These are phyloP conservation scores for Carcinoscorpius rotundicauda DNA, from an alignment of 1,140 invertebrate genomes.

Conservation along the genomic window DNA sequence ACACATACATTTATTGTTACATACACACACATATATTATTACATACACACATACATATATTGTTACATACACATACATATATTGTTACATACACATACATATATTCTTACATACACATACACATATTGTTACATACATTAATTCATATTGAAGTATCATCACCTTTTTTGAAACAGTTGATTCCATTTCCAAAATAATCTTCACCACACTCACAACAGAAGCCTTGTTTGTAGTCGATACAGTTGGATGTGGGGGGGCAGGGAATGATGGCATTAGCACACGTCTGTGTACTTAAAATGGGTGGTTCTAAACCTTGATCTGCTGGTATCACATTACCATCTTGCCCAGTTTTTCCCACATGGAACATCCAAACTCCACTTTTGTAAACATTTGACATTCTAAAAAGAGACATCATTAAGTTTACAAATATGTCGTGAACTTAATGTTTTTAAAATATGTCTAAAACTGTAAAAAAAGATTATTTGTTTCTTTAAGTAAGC, in stretches of 20 bases:
- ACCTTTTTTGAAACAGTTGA: constrained; percentile 70
- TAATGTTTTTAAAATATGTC: too few relatives aligned
- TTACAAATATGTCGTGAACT: too few relatives aligned
- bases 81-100: too few relatives aligned
- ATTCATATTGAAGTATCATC: constrained; percentile 19
- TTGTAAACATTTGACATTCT: constrained; percentile 71
- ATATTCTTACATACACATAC: too few relatives aligned
- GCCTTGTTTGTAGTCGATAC: constrained; percentile 58
- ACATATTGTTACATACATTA: too few relatives aligned
- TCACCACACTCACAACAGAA: constrained; percentile 76
- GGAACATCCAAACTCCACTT: constrained; percentile 70
- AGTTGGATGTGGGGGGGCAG: constrained; percentile 43
- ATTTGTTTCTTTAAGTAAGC: too few relatives aligned
- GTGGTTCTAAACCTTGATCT: constrained; percentile 31
- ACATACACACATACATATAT: too few relatives aligned
- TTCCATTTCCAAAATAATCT: constrained; percentile 81
- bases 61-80: too few relatives aligned
- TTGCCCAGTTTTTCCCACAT: constrained; percentile 51
- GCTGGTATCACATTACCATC: constrained; percentile 51
- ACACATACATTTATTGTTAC: too few relatives aligned
- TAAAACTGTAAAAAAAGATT: too few relatives aligned
- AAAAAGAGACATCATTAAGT: constrained; percentile 19
- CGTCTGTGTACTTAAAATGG: constrained; percentile 2
- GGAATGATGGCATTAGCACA: constrained; percentile 20
- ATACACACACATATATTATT: too few relatives aligned